These are phyloP conservation scores for Micrasema minimum DNA, from an alignment of 1,140 invertebrate species.

Conservation along the genomic window DNA sequence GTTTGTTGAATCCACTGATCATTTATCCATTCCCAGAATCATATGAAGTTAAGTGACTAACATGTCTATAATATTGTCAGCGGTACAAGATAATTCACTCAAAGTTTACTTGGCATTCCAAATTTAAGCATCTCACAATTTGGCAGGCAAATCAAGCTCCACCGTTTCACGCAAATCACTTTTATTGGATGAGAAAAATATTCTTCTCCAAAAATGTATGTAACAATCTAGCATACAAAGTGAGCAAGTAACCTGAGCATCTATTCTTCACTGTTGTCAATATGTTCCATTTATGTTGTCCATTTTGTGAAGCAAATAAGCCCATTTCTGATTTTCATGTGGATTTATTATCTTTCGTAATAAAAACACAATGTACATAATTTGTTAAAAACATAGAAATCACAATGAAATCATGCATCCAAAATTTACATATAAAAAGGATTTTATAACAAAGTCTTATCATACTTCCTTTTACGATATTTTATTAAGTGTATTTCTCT, in stretches of 20 bases:
- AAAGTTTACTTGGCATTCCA: neutral
- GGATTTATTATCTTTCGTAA: too few relatives aligned
- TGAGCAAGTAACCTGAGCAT: constrained; percentile 6
- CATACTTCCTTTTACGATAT: too few relatives aligned
- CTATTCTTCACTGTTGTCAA: constrained; percentile 29
- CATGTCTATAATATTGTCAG: neutral
- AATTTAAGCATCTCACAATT: neutral
- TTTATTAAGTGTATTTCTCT: too few relatives aligned
- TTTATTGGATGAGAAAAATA: constrained; percentile 8
- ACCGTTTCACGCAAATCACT: neutral
- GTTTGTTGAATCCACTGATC: too few relatives aligned
- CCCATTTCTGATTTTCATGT: constrained; percentile 1
- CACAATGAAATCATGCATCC: too few relatives aligned
- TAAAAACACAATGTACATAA: too few relatives aligned
- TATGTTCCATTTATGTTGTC: constrained; percentile 29
- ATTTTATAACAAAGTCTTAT: too few relatives aligned
- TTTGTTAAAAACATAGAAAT: too few relatives aligned
- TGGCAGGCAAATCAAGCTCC: neutral
- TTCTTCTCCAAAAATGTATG: too few relatives aligned
- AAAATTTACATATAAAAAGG: too few relatives aligned
- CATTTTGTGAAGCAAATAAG: constrained; percentile 17
- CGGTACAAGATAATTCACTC: neutral
- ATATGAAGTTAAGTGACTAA: too few relatives aligned
- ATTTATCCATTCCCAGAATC: too few relatives aligned
- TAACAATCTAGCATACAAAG: neutral